A percentile compares a stretch with the other conserved stretches of the same genome.
Evolutionary conservation across 2,797 vertebrate genomes (phyloP).

Genomic region (Sphenopsis melanotis): DNA sequence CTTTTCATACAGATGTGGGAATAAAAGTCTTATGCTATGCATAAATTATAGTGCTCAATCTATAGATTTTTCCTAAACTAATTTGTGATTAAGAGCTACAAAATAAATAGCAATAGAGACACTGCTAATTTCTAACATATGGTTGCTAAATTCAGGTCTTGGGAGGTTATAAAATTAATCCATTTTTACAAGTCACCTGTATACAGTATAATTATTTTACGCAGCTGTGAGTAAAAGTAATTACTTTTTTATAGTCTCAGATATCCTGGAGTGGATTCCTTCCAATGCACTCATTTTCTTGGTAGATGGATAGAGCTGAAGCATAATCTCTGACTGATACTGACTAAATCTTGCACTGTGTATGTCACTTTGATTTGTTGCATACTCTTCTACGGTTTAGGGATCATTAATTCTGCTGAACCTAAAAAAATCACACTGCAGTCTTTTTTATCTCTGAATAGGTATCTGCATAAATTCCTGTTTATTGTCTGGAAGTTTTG

Average conservation of each 20-base stretch:
- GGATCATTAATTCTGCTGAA: background rate
- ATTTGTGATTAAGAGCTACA: slow-evolving; percentile 2
- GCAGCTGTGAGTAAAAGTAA: slow-evolving; percentile 28
- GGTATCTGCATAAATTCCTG: background rate
- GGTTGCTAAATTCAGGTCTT: background rate
- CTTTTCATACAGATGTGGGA: background rate
- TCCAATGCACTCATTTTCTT: background rate
- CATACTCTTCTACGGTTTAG: background rate
- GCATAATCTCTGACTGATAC: background rate
- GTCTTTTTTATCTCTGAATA: background rate
- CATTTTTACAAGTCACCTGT: slow-evolving; percentile 43
- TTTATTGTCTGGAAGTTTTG: background rate
- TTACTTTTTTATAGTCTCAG: background rate
- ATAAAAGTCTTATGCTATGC: background rate
- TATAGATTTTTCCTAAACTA: background rate
- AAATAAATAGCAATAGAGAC: background rate
- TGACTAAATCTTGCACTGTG: background rate
- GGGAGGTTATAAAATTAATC: slow-evolving; percentile 54
- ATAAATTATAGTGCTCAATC: background rate
- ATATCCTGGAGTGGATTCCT: background rate
- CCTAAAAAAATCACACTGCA: background rate
- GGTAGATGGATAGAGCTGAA: background rate
- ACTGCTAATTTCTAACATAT: background rate
- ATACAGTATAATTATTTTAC: slow-evolving; percentile 36
- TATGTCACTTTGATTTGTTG: background rate